A percentile compares a stretch with the other conserved stretches of the same genome.
phyloP scores from a whole-genome alignment of 2,113 vertebrate genomes.

The Hypomesus transpacificus region DNA sequence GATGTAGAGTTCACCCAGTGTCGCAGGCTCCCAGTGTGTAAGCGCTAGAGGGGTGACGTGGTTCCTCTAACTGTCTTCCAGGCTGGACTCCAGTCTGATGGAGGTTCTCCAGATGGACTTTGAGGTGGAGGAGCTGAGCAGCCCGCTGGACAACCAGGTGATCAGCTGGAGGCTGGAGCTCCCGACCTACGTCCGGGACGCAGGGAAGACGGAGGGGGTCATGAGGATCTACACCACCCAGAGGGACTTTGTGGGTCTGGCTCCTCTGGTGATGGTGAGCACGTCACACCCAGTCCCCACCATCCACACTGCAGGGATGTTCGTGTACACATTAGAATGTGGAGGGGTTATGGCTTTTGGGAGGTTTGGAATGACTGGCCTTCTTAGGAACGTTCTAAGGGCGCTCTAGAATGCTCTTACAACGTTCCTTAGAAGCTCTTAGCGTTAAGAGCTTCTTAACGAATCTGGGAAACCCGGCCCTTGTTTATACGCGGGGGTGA shows the following conservation, averaged over 20 bases:
- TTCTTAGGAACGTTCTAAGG: too few relatives aligned
- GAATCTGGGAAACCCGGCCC: too few relatives aligned
- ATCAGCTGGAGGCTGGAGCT: slow-evolving; percentile 91
- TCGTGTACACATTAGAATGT: neutral
- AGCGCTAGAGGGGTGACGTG: too few relatives aligned
- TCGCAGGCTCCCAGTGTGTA: neutral
- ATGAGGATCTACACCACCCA: slow-evolving; percentile 86
- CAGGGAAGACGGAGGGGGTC: slow-evolving; percentile 73
- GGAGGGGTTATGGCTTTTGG: too few relatives aligned
- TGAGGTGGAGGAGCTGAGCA: slow-evolving; percentile 77
- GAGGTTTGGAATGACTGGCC: too few relatives aligned
- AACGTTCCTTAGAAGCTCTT: too few relatives aligned
- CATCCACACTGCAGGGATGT: neutral
- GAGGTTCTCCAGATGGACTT: slow-evolving; percentile 93
- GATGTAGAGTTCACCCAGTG: neutral
- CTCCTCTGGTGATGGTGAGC: slow-evolving; percentile 90
- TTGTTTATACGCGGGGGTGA: too few relatives aligned
- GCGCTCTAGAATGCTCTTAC: too few relatives aligned
- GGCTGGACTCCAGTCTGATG: slow-evolving; percentile 66
- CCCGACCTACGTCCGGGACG: slow-evolving; percentile 60
- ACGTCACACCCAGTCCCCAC: neutral
- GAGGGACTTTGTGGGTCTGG: slow-evolving; percentile 81
- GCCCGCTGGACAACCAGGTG: slow-evolving; percentile 77
- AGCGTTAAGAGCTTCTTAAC: too few relatives aligned
- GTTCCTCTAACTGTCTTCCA: slow-evolving; percentile 25